Conservation (phyloP, 2,113 vertebrate species). For the Stegastes partitus region DNA sequence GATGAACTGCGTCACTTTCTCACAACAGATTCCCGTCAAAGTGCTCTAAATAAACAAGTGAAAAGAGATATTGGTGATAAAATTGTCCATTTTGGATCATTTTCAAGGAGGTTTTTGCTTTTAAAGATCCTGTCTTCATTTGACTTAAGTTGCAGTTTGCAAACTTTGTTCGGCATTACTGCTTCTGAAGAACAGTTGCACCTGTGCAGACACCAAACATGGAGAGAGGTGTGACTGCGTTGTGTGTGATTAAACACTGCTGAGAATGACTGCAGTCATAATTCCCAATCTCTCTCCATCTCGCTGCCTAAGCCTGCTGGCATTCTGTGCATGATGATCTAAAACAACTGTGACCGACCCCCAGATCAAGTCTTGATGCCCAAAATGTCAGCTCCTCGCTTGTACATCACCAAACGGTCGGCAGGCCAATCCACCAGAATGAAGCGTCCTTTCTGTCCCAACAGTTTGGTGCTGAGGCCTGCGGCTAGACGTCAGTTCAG, state of each 20-base stretch:
- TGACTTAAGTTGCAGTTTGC: neutral
- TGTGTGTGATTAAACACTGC: conserved; percentile 39
- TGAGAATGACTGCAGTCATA: conserved; percentile 64
- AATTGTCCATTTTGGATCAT: too few relatives aligned
- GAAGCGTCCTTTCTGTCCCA: neutral
- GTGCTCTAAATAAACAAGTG: neutral
- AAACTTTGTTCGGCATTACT: neutral
- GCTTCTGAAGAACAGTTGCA: conserved; percentile 24
- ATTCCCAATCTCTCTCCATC: conserved; percentile 75
- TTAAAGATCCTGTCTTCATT: neutral
- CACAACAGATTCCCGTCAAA: neutral
- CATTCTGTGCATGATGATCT: conserved; percentile 82
- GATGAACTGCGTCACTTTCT: neutral
- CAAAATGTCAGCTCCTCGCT: conserved; percentile 64
- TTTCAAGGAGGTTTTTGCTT: neutral
- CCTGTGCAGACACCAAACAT: conserved; percentile 20
- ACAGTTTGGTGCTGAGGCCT: conserved; percentile 27
- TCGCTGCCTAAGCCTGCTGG: conserved; percentile 76
- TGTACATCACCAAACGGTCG: conserved; percentile 48
- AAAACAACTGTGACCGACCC: conserved; percentile 84
- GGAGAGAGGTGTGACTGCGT: conserved; percentile 30
- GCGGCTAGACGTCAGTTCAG: neutral
- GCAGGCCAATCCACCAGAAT: neutral
- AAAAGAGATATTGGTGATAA: neutral
- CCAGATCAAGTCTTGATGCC: conserved; percentile 74